A percentile compares a stretch with the other conserved stretches of the same genome.
phyloP scores from a whole-genome alignment of 2,797 vertebrate genomes.

The Molossus alvarezi region DNA sequence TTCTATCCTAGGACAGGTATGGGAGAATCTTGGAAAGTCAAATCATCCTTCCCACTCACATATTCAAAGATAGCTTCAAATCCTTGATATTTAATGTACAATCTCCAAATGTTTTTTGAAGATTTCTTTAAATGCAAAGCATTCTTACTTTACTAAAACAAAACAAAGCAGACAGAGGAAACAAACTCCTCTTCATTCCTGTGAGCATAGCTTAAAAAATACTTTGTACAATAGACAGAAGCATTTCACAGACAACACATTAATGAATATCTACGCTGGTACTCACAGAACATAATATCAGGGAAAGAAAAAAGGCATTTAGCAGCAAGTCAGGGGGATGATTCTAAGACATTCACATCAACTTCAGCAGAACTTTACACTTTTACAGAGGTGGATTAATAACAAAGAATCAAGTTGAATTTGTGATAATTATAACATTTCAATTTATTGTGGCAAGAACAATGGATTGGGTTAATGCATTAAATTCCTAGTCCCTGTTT shows the following conservation, averaged over 20 bases:
- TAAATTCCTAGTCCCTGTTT: conserved; percentile 56
- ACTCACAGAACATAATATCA: conserved; percentile 43
- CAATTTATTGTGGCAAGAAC: conserved; percentile 61
- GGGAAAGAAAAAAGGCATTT: conserved; percentile 40
- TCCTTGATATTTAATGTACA: conserved; percentile 25
- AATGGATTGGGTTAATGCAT: conserved; percentile 18
- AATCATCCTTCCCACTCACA: conserved; percentile 21
- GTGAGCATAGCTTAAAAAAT: conserved; percentile 49
- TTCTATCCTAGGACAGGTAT: background rate
- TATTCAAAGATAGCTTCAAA: conserved; percentile 45
- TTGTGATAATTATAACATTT: conserved; percentile 55
- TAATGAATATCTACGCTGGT: conserved; percentile 2
- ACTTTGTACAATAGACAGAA: conserved; percentile 60
- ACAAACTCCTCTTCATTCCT: conserved; percentile 48
- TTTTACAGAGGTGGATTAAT: conserved; percentile 60
- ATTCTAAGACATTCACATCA: conserved; percentile 38
- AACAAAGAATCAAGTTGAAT: conserved; percentile 58
- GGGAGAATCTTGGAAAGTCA: conserved; percentile 49
- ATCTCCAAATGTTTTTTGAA: background rate
- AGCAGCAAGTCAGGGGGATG: conserved; percentile 36
- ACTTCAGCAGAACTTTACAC: conserved; percentile 12
- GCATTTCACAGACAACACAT: conserved; percentile 58
- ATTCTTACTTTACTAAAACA: conserved; percentile 63
- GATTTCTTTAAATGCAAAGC: conserved; percentile 55
- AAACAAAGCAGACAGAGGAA: conserved; percentile 47